A percentile compares a stretch with the other conserved stretches of the same genome.
phyloP scores from a whole-genome alignment of 2,797 vertebrate species.

The Gambelia wislizenii region DNA sequence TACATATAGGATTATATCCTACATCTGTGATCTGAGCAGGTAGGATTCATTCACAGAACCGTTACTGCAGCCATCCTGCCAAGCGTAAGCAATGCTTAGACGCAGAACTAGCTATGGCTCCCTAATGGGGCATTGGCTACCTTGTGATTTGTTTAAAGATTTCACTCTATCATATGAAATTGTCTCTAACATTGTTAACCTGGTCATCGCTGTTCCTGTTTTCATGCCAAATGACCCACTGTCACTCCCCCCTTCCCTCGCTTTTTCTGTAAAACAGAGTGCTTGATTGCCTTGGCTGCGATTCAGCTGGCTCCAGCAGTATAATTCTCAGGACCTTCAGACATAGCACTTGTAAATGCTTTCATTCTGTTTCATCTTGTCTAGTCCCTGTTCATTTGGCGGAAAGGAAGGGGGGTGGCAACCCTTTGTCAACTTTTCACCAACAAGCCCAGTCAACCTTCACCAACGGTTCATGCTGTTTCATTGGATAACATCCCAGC shows the following conservation, averaged over 20 bases:
- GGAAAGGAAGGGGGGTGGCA: constrained; percentile 55
- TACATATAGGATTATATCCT: not conserved
- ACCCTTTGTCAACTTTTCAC: constrained; percentile 67
- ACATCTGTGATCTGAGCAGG: not conserved
- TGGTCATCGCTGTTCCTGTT: constrained; percentile 45
- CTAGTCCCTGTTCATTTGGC: constrained; percentile 72
- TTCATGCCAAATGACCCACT: constrained; percentile 42
- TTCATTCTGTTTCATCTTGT: constrained; percentile 73
- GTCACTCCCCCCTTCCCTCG: constrained; percentile 30
- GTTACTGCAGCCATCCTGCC: not conserved
- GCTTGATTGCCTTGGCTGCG: constrained; percentile 73
- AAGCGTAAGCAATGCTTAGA: not conserved
- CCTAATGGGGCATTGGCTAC: constrained; percentile 33
- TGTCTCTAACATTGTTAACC: constrained; percentile 64
- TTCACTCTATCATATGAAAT: constrained; percentile 56
- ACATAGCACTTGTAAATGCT: constrained; percentile 72
- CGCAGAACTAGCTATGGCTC: constrained; percentile 13
- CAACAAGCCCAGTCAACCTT: constrained; percentile 56
- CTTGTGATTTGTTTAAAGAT: constrained; percentile 47
- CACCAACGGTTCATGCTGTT: constrained; percentile 50
- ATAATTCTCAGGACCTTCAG: constrained; percentile 71
- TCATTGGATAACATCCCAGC: constrained; percentile 61
- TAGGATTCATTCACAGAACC: not conserved
- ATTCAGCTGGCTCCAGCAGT: constrained; percentile 70
- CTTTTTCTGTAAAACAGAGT: constrained; percentile 67